Conservation (phyloP, 2,797 vertebrate genomes). For the Gephyroberyx darwinii region DNA sequence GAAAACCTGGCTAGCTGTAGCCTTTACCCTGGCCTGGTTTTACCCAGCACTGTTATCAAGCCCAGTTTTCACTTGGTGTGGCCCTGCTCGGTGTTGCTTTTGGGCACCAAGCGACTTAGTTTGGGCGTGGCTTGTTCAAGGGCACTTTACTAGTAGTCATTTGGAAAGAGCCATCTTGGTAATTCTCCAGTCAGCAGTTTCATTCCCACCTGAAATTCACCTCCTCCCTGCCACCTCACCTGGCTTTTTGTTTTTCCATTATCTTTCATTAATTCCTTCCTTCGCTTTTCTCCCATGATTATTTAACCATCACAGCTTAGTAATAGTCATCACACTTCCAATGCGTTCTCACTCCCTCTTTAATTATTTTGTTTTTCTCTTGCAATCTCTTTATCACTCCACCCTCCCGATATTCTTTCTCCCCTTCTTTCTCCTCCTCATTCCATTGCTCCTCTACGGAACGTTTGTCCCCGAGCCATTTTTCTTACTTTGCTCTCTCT, state of each 20-base stretch:
- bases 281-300: slow-evolving; percentile 58
- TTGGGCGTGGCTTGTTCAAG: slow-evolving; percentile 30
- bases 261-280: slow-evolving; percentile 66
- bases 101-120: slow-evolving; percentile 8
- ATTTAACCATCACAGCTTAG: slow-evolving; percentile 60
- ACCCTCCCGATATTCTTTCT: slow-evolving; percentile 8
- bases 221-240: background rate
- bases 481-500: slow-evolving; percentile 33
- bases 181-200: slow-evolving; percentile 44
- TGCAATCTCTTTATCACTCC: slow-evolving; percentile 43
- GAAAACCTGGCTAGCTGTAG: no score
- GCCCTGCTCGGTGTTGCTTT: background rate
- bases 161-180: slow-evolving; percentile 25
- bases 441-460: slow-evolving; percentile 15
- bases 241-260: slow-evolving; percentile 60
- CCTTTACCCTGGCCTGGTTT: no score
- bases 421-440: slow-evolving; percentile 8
- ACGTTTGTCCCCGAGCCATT: slow-evolving; percentile 44
- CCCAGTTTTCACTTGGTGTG: background rate
- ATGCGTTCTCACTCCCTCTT: slow-evolving; percentile 29
- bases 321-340: slow-evolving; percentile 60
- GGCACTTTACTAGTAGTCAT: slow-evolving; percentile 43
- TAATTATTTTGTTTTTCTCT: slow-evolving; percentile 60
- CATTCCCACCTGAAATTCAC: slow-evolving; percentile 37
- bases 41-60: no score